Evolutionary conservation across 2,888 invertebrate genomes (phyloP).

Genomic region (Tetranychus piercei): DNA sequence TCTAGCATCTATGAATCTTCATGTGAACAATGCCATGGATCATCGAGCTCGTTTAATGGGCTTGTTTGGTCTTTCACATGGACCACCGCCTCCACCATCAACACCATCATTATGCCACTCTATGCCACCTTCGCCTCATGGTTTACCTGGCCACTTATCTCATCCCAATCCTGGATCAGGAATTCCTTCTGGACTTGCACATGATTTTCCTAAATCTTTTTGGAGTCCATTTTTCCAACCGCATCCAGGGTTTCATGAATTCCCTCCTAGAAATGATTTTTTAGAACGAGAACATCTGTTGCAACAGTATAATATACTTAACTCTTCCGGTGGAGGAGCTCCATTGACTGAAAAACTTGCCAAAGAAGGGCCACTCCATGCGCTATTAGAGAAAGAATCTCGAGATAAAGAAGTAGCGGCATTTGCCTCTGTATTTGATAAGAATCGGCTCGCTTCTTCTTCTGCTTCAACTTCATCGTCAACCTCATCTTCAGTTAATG

Average conservation of each 20-base stretch:
- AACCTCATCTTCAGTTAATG: background rate
- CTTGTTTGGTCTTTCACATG: conserved; percentile 16
- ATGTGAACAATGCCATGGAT: background rate
- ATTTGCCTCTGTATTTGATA: background rate
- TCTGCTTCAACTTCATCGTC: background rate
- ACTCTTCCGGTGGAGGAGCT: conserved; percentile 20
- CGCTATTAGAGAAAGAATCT: conserved; percentile 7
- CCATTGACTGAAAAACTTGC: conserved; percentile 18
- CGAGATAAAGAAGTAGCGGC: background rate
- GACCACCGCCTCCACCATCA: conserved; percentile 15
- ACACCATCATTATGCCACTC: background rate
- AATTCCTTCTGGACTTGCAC: background rate
- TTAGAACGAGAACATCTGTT: conserved; percentile 19
- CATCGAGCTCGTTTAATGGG: conserved; percentile 20
- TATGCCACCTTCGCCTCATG: conserved; percentile 3
- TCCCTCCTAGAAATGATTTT: conserved; percentile 17
- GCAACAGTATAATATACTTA: conserved; percentile 18
- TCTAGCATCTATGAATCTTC: background rate
- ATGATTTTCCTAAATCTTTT: conserved; percentile 9
- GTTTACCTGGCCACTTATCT: background rate
- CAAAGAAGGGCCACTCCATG: conserved; percentile 16
- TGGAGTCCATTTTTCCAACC: conserved; percentile 8
- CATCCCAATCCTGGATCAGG: background rate
- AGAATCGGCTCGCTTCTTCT: background rate
- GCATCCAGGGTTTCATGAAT: conserved; percentile 13